Evolutionary conservation across 2,113 vertebrate species (phyloP), one percentile per base, ranked within the genome.

Genomic region (Vulpes ferrilata): DNA sequence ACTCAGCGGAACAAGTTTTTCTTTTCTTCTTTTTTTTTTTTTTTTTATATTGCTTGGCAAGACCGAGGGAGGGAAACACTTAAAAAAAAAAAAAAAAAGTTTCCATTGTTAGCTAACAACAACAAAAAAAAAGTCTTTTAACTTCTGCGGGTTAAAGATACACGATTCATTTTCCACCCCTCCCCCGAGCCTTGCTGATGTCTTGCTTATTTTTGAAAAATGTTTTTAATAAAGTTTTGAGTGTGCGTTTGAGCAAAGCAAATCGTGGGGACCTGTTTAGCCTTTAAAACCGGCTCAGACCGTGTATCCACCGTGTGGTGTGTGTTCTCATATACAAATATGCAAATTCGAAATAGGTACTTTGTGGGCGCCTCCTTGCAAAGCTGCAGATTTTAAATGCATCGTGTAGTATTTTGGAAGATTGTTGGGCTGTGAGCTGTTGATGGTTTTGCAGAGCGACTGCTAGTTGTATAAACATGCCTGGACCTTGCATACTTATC

Each of bases 1-100:
- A 98, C 98, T 99, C 99, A 98, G 99, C 98, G 98, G 98, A 98
- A 99, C 98, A 98, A 99, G 98, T 98, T 99, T 98, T 92, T 98
- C 98, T 98, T 98, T 98, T 98, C 97, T 98, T 97, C 43, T 79
- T 82, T 98, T 97, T 95, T 90, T 96, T 92, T 92, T 96, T 98
- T 95, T 95, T 96, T 96, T 90, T 98, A 96, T 98, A 96, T 97
- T 97, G 98, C 97, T 97, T 89, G 98, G 98, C 97, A 98, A 95
- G 93, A 95, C 97, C 55, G 74, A 97, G 93, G 98, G 97, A 98
- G 98, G 99, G 98, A 98, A 99, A 98, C 85, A 98, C 98, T 98
- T 95, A 0, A 19, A 38, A 96, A 97, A 97, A 97, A 43, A 43
- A 43, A 97, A 97, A 98, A 98, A 99, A 99, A 99, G 98, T 99